Conservation (phyloP, 2,113 vertebrate genomes). For the Nothobranchius furzeri region DNA sequence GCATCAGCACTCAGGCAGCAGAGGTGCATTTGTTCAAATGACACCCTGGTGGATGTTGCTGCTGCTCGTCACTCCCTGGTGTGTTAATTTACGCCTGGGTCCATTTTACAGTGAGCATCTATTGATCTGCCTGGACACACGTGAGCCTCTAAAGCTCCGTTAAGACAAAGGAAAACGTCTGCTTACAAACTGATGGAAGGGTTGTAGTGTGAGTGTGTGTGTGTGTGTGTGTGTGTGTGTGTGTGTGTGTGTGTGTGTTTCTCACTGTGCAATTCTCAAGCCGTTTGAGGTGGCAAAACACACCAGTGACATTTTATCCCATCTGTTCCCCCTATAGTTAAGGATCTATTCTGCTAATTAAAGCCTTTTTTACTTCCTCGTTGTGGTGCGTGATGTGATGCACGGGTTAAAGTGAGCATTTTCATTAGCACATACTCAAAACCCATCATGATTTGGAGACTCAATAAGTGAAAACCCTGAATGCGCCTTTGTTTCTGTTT, state of each 20-base stretch:
- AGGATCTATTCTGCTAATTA: slow-evolving; percentile 52
- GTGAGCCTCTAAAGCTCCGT: slow-evolving; percentile 32
- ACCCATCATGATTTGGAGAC: slow-evolving; percentile 3
- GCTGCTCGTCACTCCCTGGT: slow-evolving; percentile 39
- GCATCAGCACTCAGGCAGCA: neutral
- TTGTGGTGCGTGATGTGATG: slow-evolving; percentile 26
- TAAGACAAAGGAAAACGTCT: slow-evolving; percentile 40
- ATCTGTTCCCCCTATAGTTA: slow-evolving; percentile 59
- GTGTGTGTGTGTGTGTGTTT: slow-evolving; percentile 21
- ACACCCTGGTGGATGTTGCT: slow-evolving; percentile 7
- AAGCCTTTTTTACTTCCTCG: slow-evolving; percentile 23
- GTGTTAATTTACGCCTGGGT: slow-evolving; percentile 57
- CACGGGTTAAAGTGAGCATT: slow-evolving; percentile 34
- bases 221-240: slow-evolving; percentile 6
- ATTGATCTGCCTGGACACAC: slow-evolving; percentile 61
- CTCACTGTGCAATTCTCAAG: slow-evolving; percentile 32
- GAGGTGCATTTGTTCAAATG: slow-evolving; percentile 35
- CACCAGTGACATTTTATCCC: slow-evolving; percentile 41
- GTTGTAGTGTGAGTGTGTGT: neutral
- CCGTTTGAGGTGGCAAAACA: slow-evolving; percentile 49
- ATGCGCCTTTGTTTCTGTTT: slow-evolving; percentile 18
- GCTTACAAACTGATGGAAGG: slow-evolving; percentile 27
- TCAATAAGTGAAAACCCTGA: slow-evolving; percentile 11
- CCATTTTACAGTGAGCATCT: slow-evolving; percentile 47
- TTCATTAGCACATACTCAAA: neutral